phyloP scores from a whole-genome alignment of 2,888 invertebrate species.

The Torymus aiolomorphi region DNA sequence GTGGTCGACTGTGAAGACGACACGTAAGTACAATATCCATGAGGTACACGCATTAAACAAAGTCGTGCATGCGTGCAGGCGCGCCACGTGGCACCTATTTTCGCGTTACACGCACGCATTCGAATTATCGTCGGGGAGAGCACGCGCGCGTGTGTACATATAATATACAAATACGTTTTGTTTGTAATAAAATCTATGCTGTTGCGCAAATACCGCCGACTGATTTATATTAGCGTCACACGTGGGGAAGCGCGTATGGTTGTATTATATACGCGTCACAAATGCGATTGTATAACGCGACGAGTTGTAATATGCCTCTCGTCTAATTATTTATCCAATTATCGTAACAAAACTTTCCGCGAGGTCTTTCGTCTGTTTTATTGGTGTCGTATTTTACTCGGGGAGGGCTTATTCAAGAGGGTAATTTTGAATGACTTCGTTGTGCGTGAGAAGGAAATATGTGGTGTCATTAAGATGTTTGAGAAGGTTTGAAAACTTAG shows the following conservation, averaged over 20 bases:
- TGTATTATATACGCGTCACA: too few species aligned
- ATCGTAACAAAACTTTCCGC: neutral
- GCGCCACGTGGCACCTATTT: neutral
- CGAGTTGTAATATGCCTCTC: neutral
- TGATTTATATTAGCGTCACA: slow-evolving; percentile 22
- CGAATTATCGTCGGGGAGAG: too few species aligned
- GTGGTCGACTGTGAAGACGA: slow-evolving; percentile 34
- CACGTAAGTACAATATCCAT: neutral
- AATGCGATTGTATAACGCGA: neutral
- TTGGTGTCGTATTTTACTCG: too few species aligned
- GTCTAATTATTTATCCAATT: slow-evolving; percentile 1
- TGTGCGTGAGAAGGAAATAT: too few species aligned
- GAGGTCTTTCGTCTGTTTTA: too few species aligned
- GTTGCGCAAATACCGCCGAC: slow-evolving; percentile 1
- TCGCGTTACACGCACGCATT: too few species aligned
- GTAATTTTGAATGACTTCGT: too few species aligned
- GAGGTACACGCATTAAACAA: too few species aligned
- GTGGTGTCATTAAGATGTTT: too few species aligned
- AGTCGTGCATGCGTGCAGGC: slow-evolving; percentile 1
- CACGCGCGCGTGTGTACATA: too few species aligned
- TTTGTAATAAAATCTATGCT: slow-evolving; percentile 8
- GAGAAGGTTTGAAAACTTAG: too few species aligned
- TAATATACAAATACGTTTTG: neutral
- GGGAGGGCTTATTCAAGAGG: too few species aligned
- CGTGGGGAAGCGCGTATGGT: neutral